These are phyloP conservation scores for Dolichomitus sp. DNA, from an alignment of 2,888 invertebrate species.

Conservation along the genomic window DNA sequence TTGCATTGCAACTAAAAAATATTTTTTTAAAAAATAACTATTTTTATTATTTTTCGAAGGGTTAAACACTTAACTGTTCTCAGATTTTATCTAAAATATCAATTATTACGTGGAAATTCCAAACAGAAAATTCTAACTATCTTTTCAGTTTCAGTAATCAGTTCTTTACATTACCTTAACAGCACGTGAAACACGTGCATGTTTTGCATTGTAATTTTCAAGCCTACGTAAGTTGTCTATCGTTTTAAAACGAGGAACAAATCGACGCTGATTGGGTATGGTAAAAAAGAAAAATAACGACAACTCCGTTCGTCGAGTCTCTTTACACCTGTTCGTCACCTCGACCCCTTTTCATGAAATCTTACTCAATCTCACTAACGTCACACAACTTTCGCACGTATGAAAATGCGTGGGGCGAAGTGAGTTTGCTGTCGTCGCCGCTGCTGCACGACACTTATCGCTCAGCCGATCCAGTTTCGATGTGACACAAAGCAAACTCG, in stretches of 20 bases:
- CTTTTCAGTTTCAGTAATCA: no score
- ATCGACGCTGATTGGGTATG: not conserved
- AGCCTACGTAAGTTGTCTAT: not conserved
- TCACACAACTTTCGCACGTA: conserved; percentile 42
- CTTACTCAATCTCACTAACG: conserved; percentile 72
- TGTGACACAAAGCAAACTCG: not conserved
- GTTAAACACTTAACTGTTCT: not conserved
- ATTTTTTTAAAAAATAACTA: no score
- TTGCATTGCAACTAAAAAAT: no score
- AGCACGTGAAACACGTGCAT: not conserved
- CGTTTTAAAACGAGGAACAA: not conserved
- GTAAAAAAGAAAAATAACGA: conserved; percentile 20
- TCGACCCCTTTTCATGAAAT: conserved; percentile 79
- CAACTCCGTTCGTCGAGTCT: conserved; percentile 29
- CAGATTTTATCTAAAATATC: not conserved
- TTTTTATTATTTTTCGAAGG: no score
- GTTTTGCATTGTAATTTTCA: not conserved
- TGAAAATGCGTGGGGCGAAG: conserved; percentile 38
- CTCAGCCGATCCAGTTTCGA: not conserved
- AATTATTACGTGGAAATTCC: not conserved
- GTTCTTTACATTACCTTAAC: not conserved
- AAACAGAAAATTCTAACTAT: no score
- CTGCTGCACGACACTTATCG: not conserved
- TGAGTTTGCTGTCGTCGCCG: not conserved
- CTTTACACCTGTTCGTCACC: conserved; percentile 70